A percentile compares a stretch with the other conserved stretches of the same genome.
These are phyloP conservation scores for Caenorhabditis parvicauda DNA, from an alignment of 2,888 invertebrate species.

Conservation along the genomic window DNA sequence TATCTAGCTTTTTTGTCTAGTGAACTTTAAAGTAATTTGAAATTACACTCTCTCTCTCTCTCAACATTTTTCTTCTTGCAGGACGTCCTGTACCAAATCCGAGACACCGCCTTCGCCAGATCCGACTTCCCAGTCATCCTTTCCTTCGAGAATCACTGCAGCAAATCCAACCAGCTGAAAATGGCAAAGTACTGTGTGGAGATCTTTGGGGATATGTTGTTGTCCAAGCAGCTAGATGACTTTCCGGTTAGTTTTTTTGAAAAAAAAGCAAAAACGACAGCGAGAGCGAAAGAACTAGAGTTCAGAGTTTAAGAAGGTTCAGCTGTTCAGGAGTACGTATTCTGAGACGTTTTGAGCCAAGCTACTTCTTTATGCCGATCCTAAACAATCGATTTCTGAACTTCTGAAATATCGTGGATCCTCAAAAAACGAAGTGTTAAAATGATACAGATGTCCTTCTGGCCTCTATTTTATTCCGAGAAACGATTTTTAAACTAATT, in stretches of 20 bases:
- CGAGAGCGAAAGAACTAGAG: neutral
- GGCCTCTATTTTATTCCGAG: no score
- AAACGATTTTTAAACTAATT: no score
- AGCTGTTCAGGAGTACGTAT: no score
- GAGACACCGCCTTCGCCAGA: conserved; percentile 97
- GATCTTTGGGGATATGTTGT: conserved; percentile 85
- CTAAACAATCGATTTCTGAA: no score
- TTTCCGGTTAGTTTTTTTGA: conserved; percentile 72
- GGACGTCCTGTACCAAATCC: conserved; percentile 92
- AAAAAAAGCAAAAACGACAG: neutral
- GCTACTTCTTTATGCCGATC: no score
- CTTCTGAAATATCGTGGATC: no score
- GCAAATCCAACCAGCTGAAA: conserved; percentile 87
- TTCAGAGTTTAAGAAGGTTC: neutral
- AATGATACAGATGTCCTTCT: no score
- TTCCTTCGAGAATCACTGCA: conserved; percentile 99
- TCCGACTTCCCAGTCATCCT: conserved; percentile 95
- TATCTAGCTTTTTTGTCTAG: neutral
- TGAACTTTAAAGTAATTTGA: neutral
- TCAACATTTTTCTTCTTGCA: conserved; percentile 43
- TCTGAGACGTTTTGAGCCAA: no score
- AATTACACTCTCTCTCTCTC: neutral
- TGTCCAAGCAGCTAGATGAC: conserved; percentile 83
- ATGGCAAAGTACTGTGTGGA: conserved; percentile 98
- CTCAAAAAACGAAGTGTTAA: no score